Conservation (phyloP, 2,797 vertebrate genomes). For the Rhinichthys osculus region DNA sequence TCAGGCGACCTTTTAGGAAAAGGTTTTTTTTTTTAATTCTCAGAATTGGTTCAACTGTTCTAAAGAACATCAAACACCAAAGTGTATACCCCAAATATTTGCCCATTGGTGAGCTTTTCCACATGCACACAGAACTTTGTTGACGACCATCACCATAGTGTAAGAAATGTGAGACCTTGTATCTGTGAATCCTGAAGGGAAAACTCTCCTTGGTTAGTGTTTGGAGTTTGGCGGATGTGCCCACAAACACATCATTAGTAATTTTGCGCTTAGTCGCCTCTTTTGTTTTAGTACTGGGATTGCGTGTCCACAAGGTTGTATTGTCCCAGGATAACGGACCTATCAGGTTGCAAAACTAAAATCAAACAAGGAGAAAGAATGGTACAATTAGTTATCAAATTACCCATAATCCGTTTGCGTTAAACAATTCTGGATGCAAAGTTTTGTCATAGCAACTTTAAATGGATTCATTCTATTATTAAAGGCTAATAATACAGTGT, state of each 20-base stretch:
- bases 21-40: neutral
- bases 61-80: neutral
- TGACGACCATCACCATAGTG: constrained; percentile 9
- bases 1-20: neutral
- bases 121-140: constrained; percentile 26
- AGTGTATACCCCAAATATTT: constrained; percentile 31
- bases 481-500: constrained; percentile 52
- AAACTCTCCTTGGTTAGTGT: constrained; percentile 38
- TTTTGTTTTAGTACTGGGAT: constrained; percentile 67
- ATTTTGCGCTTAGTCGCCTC: constrained; percentile 52
- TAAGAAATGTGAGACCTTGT: constrained; percentile 21
- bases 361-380: constrained; percentile 66
- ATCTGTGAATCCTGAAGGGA: constrained; percentile 17
- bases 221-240: constrained; percentile 45
- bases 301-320: constrained; percentile 64
- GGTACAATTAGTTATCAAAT: constrained; percentile 80
- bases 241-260: constrained; percentile 52
- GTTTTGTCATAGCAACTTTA: constrained; percentile 72
- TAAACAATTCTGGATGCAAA: constrained; percentile 63
- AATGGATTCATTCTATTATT: constrained; percentile 65
- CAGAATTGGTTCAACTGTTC: neutral
- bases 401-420: constrained; percentile 77
- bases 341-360: constrained; percentile 77
- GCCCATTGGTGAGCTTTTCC: neutral
- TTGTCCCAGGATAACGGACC: constrained; percentile 72